phyloP scores from a whole-genome alignment of 2,113 vertebrate genomes.

The Bubo scandiacus region DNA sequence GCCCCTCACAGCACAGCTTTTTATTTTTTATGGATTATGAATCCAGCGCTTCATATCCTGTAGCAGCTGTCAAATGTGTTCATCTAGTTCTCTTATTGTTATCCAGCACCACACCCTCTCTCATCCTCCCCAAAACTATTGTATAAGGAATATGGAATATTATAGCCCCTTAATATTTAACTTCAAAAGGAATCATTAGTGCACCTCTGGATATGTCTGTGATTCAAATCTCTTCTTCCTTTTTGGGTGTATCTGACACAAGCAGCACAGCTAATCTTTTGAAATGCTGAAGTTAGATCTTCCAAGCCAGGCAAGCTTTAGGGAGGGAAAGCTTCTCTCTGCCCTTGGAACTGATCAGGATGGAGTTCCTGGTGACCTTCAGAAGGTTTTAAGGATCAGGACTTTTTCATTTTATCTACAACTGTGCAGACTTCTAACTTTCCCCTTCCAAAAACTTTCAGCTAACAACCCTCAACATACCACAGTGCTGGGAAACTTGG shows the following conservation, averaged over 20 bases:
- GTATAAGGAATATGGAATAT: background rate
- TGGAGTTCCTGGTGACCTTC: background rate
- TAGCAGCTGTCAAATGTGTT: background rate
- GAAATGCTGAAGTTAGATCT: background rate
- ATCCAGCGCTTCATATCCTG: background rate
- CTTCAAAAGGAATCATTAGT: background rate
- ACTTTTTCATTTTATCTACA: background rate
- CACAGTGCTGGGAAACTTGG: background rate
- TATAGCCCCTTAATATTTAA: background rate
- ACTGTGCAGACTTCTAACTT: background rate
- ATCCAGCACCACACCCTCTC: background rate
- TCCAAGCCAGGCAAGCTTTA: background rate
- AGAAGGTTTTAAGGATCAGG: background rate
- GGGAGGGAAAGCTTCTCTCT: background rate
- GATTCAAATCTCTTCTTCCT: background rate
- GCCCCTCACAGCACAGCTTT: background rate
- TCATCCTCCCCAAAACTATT: background rate
- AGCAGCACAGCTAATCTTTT: background rate
- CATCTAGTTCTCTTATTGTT: background rate
- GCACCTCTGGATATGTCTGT: background rate
- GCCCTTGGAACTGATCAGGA: background rate
- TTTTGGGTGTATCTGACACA: background rate
- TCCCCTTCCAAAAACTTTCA: background rate
- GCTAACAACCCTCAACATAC: background rate
- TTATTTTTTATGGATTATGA: background rate